These are phyloP conservation scores for Caenorhabditis zanzibari DNA, from an alignment of 2,888 invertebrate species.

Conservation along the genomic window DNA sequence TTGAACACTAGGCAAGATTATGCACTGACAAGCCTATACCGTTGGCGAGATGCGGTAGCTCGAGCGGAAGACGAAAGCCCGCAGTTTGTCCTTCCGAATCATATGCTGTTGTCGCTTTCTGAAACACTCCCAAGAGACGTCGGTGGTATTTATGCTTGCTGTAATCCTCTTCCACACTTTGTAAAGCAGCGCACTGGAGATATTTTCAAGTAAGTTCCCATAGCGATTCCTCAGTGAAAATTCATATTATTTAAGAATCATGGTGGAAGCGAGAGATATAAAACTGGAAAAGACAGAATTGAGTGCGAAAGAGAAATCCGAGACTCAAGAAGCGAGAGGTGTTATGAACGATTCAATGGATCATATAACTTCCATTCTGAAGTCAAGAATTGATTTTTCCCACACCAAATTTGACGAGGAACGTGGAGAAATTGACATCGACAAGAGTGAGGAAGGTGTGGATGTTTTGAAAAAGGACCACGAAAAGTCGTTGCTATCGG, in stretches of 20 bases:
- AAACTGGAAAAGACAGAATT: conserved; percentile 71
- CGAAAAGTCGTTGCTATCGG: conserved; percentile 39
- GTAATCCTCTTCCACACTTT: conserved; percentile 93
- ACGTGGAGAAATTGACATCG: conserved; percentile 66
- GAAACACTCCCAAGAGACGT: conserved; percentile 85
- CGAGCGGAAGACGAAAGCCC: conserved; percentile 93
- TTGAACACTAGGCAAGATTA: conserved; percentile 87
- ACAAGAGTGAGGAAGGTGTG: conserved; percentile 29
- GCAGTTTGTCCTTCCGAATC: conserved; percentile 95
- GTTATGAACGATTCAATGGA: conserved; percentile 61
- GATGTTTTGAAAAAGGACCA: conserved; percentile 22
- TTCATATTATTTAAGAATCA: conserved; percentile 64
- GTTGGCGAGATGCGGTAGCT: conserved; percentile 93
- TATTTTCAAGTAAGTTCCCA: conserved; percentile 68
- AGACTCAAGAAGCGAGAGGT: conserved; percentile 58
- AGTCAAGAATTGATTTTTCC: conserved; percentile 71
- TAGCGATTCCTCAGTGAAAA: not conserved
- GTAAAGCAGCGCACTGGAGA: conserved; percentile 85
- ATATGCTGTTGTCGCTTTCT: conserved; percentile 94
- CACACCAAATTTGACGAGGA: conserved; percentile 73
- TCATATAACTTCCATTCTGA: conserved; percentile 56
- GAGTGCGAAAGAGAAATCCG: conserved; percentile 44
- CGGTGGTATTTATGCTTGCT: conserved; percentile 92
- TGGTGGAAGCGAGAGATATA: conserved; percentile 74
- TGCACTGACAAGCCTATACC: conserved; percentile 90